Base-by-base conservation (phyloP, 2,113 vertebrate genomes). In the Ornithorhynchus anatinus region DNA sequence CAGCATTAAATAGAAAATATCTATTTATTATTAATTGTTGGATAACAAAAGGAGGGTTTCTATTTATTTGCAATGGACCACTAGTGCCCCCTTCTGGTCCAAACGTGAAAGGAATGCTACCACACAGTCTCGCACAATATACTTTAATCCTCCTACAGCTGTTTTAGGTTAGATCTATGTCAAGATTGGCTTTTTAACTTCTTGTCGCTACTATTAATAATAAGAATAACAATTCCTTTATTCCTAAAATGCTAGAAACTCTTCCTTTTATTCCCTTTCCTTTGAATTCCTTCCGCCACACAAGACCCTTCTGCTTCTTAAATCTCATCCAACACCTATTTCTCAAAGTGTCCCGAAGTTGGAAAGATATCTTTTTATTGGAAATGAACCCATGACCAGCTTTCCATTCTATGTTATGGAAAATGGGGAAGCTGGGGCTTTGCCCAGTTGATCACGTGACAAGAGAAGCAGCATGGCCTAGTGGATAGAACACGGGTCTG, bases 11-110 rank as follows among this genome's bases (percentile, higher is more conserved):
- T 79, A 74, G 25, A 48, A 86, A 88, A 82, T 88, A 80, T 81
- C 86, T 87, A 80, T 83, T 89, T 85, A 81, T 85, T 88, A 87
- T 85, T 86, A 84, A 89, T 80, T 80, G 74, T 72, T 48, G 13
- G 59, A 70, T 80, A 90, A 91, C 87, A 92, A 90, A 91, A 88
- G 81, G 81, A 75, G 47, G 16, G 61, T 44, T 56, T 22, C 3
- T 69, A 19, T 36, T 10, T 84, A 44, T 75, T 89, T 92, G 66
- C 71, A 89, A 63, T 92, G 81, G 91, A 91, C 67, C 83, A 23
- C 90, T 90, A 91, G 81, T 91, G 91, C 92, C 92, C 92, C 81
- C 92, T 93, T 88, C 86, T 90, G 92, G 70, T 82, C 32, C 0
- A 50, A 87, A 81, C 67, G 50, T 25, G 59, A 65, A 84, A 81